Evolutionary conservation across 2,888 invertebrate species (phyloP).

Genomic region (Rhagonycha fulva): DNA sequence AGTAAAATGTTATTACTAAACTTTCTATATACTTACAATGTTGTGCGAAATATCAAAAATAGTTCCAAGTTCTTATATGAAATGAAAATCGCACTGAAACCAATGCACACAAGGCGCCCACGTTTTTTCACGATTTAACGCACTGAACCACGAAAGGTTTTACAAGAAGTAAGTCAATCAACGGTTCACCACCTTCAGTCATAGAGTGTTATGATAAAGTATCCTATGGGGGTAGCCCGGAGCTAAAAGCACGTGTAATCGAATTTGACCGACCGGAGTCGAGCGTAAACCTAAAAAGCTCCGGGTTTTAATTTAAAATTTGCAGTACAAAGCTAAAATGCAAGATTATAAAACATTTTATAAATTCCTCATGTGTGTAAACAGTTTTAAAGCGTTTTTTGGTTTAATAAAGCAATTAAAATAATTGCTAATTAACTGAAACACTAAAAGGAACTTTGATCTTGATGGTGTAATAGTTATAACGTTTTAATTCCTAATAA

Average conservation of each 20-base stretch:
- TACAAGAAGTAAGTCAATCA: constrained; percentile 40
- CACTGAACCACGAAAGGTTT: constrained; percentile 16
- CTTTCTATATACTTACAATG: neutral
- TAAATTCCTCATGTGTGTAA: neutral
- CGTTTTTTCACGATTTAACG: neutral
- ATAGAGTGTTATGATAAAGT: constrained; percentile 39
- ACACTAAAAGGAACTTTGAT: neutral
- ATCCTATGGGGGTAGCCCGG: constrained; percentile 39
- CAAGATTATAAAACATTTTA: neutral
- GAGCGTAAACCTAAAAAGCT: constrained; percentile 2
- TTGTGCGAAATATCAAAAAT: neutral
- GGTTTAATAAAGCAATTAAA: neutral
- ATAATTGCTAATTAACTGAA: neutral
- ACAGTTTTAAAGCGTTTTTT: neutral
- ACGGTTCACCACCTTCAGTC: constrained; percentile 44
- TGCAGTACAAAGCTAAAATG: neutral
- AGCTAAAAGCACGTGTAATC: constrained; percentile 42
- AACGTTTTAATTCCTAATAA: neutral
- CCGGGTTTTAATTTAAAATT: neutral
- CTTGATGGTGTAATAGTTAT: neutral
- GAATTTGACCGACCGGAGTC: constrained; percentile 34
- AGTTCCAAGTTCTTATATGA: neutral
- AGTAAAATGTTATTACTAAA: neutral
- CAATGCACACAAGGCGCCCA: neutral
- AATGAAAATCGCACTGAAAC: constrained; percentile 8